Evolutionary conservation across 1,140 invertebrate genomes (phyloP), one percentile per base, ranked within the genome.

Genomic region (Macrotrachela quadricornifera): DNA sequence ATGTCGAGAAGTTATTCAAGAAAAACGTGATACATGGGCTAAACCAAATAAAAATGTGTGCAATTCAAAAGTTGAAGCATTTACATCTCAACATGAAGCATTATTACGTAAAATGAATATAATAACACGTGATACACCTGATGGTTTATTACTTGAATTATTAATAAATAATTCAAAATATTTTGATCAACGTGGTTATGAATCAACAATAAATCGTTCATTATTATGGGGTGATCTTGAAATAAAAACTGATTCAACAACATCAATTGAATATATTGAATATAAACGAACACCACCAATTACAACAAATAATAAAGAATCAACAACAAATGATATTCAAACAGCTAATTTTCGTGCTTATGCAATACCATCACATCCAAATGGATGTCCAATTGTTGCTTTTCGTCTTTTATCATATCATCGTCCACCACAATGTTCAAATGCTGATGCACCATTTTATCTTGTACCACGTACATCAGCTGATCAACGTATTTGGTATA

Each of bases 111-210:
- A 53, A 53, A 53, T 46, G 21, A 44, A 44, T 12, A 44, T 53
- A 9, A 12, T 53, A n/a, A 53, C 41, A 10, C 51, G 51, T 0
- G 51, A 53, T 37, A 53, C 46, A 18, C 51, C 51, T 1, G 51
- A 53, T 41, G 46, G 51, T 41, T 12, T 53, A 1, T 16, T 53
- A 15, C 37, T 44, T 2, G 51, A 53, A 39, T 46, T 53, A 14
- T 53, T 46, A 17, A 15, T 53, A 10, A 53, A 53, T 42, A 53
- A 53, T 36, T 46, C 46, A 37, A 53, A 46, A 15, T 53, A 53
- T 42, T 53, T 53, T 53, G 51, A 44, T 36, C 44, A 53, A 14
- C 42, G 51, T 12, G 51, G 51, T 12, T 30, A 30, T 30, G 21
- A 30, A 30, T 30, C 21, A 30, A 30, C 21, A 30, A 30, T 30